Conservation (phyloP, 2,113 vertebrate species). For the Megaceryle torquata region DNA sequence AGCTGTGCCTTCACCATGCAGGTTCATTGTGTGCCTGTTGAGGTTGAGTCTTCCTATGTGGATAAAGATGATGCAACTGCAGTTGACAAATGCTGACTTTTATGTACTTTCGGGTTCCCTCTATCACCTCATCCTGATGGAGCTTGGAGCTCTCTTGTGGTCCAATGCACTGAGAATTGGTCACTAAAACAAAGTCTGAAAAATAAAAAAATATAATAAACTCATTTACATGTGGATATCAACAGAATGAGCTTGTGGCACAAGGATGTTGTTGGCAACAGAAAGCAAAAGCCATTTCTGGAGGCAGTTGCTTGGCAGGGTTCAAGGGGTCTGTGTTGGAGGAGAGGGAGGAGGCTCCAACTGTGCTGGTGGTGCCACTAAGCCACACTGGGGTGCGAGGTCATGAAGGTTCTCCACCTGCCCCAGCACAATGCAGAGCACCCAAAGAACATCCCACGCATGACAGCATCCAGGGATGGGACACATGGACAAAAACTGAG, state of each 20-base stretch:
- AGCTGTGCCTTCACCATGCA: neutral
- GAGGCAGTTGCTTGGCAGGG: accelerated
- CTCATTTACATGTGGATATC: neutral
- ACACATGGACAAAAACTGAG: accelerated
- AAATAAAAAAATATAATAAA: neutral
- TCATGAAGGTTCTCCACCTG: neutral
- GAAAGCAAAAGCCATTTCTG: neutral
- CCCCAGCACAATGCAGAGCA: neutral
- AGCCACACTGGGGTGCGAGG: accelerated
- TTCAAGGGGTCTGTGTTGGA: neutral
- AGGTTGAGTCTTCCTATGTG: neutral
- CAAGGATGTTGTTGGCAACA: neutral
- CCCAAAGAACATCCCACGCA: neutral
- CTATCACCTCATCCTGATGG: neutral
- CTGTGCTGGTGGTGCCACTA: accelerated
- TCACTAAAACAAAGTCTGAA: neutral
- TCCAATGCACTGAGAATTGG: neutral
- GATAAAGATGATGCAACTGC: neutral
- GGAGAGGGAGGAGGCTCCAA: neutral
- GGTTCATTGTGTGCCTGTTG: neutral
- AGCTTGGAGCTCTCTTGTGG: neutral
- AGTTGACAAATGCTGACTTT: neutral
- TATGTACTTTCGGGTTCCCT: neutral
- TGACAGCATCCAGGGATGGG: neutral
- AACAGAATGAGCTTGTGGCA: neutral